Base-by-base conservation (phyloP, 2,113 vertebrate genomes). In the Pomatorhinus ruficollis region DNA sequence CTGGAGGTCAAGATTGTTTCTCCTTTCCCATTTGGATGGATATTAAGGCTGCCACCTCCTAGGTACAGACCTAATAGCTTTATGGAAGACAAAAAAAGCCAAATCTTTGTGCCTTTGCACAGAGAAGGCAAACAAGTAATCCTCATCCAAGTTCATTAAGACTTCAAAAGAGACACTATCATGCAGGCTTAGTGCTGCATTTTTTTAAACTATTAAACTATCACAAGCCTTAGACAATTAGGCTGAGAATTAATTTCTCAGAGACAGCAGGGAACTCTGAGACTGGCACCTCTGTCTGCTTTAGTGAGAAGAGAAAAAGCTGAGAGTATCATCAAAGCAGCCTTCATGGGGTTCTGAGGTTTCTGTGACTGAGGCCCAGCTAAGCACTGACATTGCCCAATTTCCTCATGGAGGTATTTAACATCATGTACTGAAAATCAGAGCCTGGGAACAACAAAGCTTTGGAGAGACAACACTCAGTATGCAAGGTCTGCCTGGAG, bases 381-480 rank as follows among this genome's bases (percentile, higher is more conserved):
- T 61, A 44, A 49, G 59, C 25, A 14, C 44, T 89, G 27, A 24
- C 39, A 71, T 89, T 87, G 84, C 92, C 39, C 56, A 81, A 75
- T 84, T 82, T 97, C 81, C 74, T 96, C 65, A 64, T 52, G 44
- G 57, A 94, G 57, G 64, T 91, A 93, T 65, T 94, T 87, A 87
- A 64, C 71, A 37, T 87, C 31, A 16, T 53, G 53, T 17, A 25
- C 84, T 71, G 65, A 68, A 79, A 96, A 93, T 85, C 60, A 93
- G 92, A 90, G 81, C 53, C 69, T 89, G 60, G 30, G 69, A 68
- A 91, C 84, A 93, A 83, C 92, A 95, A 95, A 93, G 50, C 15
- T 57, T 91, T 97, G 95, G 87, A 95, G 42, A 91, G 69, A 95
- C 95, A 95, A 89, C 69, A 96, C 81, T 89, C 74, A 71, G 24